A percentile compares a stretch with the other conserved stretches of the same genome.
phyloP scores from a whole-genome alignment of 2,888 invertebrate species.

The Aphidius colemani region DNA sequence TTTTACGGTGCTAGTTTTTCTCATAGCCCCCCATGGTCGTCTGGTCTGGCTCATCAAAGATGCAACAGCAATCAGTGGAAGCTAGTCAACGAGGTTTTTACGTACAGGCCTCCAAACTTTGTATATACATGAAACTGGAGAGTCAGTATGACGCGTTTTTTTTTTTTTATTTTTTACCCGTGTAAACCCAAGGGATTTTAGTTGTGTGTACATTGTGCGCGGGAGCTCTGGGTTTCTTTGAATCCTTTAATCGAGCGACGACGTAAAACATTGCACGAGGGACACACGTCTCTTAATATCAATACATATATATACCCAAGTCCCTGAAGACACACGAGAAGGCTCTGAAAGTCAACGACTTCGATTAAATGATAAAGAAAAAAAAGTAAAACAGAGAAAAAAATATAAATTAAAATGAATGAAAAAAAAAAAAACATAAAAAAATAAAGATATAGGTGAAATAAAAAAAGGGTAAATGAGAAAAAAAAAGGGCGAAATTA shows the following conservation, averaged over 20 bases:
- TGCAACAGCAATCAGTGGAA: slow-evolving; percentile 59
- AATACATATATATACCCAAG: slow-evolving; percentile 19
- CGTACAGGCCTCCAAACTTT: slow-evolving; percentile 32
- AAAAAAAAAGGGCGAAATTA: slow-evolving; percentile 10
- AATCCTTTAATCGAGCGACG: slow-evolving; percentile 52
- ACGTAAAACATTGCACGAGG: slow-evolving; percentile 34
- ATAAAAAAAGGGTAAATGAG: background rate
- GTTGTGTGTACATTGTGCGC: slow-evolving; percentile 41
- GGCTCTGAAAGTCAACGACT: slow-evolving; percentile 15
- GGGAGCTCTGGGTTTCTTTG: slow-evolving; percentile 47
- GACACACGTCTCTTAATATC: slow-evolving; percentile 17
- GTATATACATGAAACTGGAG: slow-evolving; percentile 28
- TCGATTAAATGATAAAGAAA: slow-evolving; percentile 19
- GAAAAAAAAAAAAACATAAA: background rate
- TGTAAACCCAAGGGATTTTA: slow-evolving; percentile 23
- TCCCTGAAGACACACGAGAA: slow-evolving; percentile 12
- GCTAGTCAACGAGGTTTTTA: slow-evolving; percentile 49
- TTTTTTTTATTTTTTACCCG: slow-evolving; percentile 11
- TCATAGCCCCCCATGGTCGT: slow-evolving; percentile 35
- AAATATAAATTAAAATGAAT: slow-evolving; percentile 18
- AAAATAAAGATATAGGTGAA: background rate
- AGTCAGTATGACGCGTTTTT: slow-evolving; percentile 16
- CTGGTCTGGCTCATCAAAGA: slow-evolving; percentile 60
- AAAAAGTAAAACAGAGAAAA: background rate
- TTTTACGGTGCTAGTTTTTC: background rate